Base-by-base conservation (phyloP, 2,797 vertebrate genomes). In the Borostomias antarcticus region DNA sequence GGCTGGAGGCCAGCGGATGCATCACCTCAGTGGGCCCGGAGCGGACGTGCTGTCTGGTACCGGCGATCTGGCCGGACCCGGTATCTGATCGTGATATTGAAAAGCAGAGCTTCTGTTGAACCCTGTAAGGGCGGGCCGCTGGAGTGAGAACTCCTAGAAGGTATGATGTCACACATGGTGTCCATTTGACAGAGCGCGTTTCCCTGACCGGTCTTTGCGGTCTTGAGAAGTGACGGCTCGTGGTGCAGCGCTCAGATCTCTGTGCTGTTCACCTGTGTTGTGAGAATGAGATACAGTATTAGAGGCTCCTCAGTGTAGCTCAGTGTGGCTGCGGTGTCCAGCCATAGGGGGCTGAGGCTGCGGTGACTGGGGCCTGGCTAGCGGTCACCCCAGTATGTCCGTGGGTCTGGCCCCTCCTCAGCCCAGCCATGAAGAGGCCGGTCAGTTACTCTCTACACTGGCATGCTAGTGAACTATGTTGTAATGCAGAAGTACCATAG, bases 301-400 rank as follows among this genome's bases (percentile, higher is more conserved):
- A 84, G 77, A 79, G 83, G 81, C 81, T 79, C 66, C 67, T 62
- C 62, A 51, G 35, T 21, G 76, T 73, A 72, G 78, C 48, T 82
- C 79, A 70, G 69, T 71, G 73, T 70, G 78, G n/a, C n/a, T n/a
- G n/a, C n/a, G n/a, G n/a, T n/a, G n/a, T n/a, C n/a, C n/a, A n/a
- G n/a, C n/a, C n/a, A n/a, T n/a, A n/a, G 40, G 40, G 40, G 3
- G n/a, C 40, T 45, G 17, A 82, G 80, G 84, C 75, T 63, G 81
- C 72, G 81, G 84, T 87, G 86, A 87, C 86, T 85, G 80, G 80
- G 81, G 86, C 87, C 83, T 83, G 78, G 82, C 81, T 81, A 81
- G 83, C 76, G 85, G 80, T 91, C 89, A 91, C 85, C 90, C 83
- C 88, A 90, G 88, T 89, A 85, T 72, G 81, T 89, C 76, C 77